These are phyloP conservation scores for Aphidius ervi DNA, from an alignment of 1,140 invertebrate genomes.

Conservation along the genomic window DNA sequence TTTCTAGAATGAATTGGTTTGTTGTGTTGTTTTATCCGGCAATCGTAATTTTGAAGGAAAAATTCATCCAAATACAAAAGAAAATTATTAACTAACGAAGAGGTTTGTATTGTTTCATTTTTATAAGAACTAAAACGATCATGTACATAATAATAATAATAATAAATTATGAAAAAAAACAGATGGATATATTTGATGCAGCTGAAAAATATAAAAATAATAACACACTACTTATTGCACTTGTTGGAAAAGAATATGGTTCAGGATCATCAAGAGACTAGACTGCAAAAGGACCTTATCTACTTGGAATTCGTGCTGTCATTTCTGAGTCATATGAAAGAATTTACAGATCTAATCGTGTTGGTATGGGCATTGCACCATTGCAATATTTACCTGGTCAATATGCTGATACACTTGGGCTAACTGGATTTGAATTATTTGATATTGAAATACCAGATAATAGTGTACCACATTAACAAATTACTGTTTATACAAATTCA, in stretches of 20 bases:
- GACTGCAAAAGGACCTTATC: conserved; percentile 96
- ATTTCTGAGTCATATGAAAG: conserved; percentile 97
- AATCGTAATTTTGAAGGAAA: conserved; percentile 97
- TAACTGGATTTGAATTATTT: conserved; percentile 84
- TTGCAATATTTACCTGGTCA: conserved; percentile 86
- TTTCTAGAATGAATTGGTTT: conserved; percentile 84
- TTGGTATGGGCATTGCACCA: conserved; percentile 97
- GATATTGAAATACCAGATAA: conserved; percentile 72
- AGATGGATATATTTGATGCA: conserved; percentile 95
- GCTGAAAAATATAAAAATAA: conserved; percentile 77
- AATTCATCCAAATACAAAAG: conserved; percentile 93
- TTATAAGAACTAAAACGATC: conserved; percentile 5
- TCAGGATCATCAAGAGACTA: conserved; percentile 94
- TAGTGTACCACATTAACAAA: conserved; percentile 65
- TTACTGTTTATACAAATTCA: conserved; percentile 59
- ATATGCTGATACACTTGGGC: conserved; percentile 72
- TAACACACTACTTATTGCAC: conserved; percentile 70
- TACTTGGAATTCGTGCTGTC: conserved; percentile 85
- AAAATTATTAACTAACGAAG: conserved; percentile 82
- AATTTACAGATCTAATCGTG: conserved; percentile 93
- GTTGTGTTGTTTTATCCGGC: conserved; percentile 90
- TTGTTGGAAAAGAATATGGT: conserved; percentile 97
- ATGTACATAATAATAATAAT: not conserved
- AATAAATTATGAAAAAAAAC: conserved; percentile 22
- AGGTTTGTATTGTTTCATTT: conserved; percentile 53